phyloP scores from a whole-genome alignment of 1,140 invertebrate genomes.

The Augochlora pura region DNA sequence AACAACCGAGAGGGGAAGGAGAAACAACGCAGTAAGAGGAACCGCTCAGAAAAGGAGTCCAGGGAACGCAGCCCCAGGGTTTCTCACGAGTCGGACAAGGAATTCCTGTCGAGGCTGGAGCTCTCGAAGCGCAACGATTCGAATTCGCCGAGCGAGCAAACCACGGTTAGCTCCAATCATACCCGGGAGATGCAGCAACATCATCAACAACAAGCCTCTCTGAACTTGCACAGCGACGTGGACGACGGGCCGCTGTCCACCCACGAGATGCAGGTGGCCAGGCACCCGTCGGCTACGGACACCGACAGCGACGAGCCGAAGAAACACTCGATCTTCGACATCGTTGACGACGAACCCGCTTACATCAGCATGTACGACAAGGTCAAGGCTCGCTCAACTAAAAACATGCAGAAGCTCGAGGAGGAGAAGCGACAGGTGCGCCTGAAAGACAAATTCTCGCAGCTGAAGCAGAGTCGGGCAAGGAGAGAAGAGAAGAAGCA shows the following conservation, averaged over 20 bases:
- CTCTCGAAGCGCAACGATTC: slow-evolving; percentile 74
- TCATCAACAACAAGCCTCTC: slow-evolving; percentile 63
- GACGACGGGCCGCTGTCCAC: slow-evolving; percentile 73
- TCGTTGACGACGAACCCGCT: slow-evolving; percentile 92
- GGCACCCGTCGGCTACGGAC: slow-evolving; percentile 78
- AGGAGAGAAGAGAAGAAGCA: slow-evolving; percentile 92
- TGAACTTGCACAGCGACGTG: slow-evolving; percentile 72
- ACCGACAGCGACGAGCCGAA: slow-evolving; percentile 89
- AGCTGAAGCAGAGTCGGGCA: slow-evolving; percentile 91
- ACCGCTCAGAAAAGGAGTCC: slow-evolving; percentile 71
- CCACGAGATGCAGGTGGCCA: slow-evolving; percentile 73
- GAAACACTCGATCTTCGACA: slow-evolving; percentile 96
- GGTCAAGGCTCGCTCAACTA: slow-evolving; percentile 96
- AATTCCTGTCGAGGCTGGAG: slow-evolving; percentile 84
- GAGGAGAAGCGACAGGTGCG: slow-evolving; percentile 89
- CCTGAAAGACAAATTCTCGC: slow-evolving; percentile 93
- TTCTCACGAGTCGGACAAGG: slow-evolving; percentile 81
- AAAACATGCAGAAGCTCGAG: slow-evolving; percentile 94
- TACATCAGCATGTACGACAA: slow-evolving; percentile 99
- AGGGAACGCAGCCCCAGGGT: slow-evolving; percentile 76
- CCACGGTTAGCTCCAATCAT: slow-evolving; percentile 61
- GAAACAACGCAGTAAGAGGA: slow-evolving; percentile 71
- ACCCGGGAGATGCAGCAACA: slow-evolving; percentile 66
- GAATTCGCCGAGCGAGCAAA: slow-evolving; percentile 67
- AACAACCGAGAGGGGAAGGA: slow-evolving; percentile 73